These are phyloP conservation scores for Mesembrinibis cayennensis DNA, from an alignment of 2,113 vertebrate genomes.

Conservation along the genomic window DNA sequence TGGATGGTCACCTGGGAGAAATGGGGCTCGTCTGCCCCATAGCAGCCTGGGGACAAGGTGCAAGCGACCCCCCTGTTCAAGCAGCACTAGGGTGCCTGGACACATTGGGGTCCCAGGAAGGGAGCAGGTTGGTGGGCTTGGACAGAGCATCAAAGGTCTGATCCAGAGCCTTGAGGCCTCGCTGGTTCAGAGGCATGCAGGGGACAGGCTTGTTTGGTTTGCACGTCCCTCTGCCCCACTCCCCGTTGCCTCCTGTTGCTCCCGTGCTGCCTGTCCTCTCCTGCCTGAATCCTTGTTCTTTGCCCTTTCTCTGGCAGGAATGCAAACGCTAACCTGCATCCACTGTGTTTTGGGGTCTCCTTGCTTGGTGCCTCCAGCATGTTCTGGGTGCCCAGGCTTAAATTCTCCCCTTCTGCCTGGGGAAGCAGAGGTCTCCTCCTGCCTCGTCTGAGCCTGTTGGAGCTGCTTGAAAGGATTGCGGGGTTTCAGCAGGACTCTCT, in stretches of 20 bases:
- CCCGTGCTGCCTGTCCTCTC: neutral
- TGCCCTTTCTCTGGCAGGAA: neutral
- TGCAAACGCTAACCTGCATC: rapidly evolving
- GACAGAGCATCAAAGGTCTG: neutral
- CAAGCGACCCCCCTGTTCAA: neutral
- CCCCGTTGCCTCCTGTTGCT: neutral
- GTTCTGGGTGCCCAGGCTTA: neutral
- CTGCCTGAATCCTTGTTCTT: neutral
- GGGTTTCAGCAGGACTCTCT: neutral
- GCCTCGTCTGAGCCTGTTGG: neutral
- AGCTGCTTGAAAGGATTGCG: neutral
- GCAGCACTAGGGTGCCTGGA: neutral
- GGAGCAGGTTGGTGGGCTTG: neutral
- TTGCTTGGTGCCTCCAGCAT: neutral
- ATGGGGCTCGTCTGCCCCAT: neutral
- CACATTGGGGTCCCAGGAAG: neutral
- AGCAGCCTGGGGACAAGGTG: neutral
- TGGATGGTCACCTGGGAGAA: neutral
- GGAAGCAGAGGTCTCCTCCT: neutral
- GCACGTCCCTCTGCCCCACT: neutral
- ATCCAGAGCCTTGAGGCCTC: neutral
- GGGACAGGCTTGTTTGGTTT: neutral
- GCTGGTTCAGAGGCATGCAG: neutral
- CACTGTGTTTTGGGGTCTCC: neutral
- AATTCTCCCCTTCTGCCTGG: neutral